Base-by-base conservation (phyloP, 2,113 vertebrate genomes). In the Carassius carassius region DNA sequence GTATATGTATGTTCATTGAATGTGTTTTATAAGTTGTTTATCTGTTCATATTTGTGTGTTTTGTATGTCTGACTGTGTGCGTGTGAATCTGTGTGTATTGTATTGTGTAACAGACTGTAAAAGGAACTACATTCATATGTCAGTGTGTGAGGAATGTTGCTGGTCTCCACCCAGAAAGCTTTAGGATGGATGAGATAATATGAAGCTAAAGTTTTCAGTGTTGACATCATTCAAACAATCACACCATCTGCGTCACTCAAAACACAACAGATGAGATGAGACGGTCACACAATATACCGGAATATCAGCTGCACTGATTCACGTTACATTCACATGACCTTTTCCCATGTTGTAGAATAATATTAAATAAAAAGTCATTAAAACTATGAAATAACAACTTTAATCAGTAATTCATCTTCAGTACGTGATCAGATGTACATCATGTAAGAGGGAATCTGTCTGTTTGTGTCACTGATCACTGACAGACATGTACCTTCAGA, bases 71-170 rank as follows among this genome's bases (percentile, higher is more conserved):
- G 41, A 44, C 8, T 47, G 44, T 12, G 44, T 47, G 44, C 3
- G 47, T 49, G 47, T 49, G 47, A 13, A 3, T 49, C 0, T 49
- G 12, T 49, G 49, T 51, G 51, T 54, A 16, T 54, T 54, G 16
- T 16, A 16, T 4, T 4, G 51, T 54, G 14, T 17, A 54, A 54
- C 17, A 16, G 41, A 70, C 23, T 81, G 76, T 62, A 44, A 47
- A 25, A 21, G n/a, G 58, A 73, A 54, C 47, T 51, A 51, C 73
- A 29, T 17, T 6, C 47, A 19, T 32, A 19, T 21, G 4, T 76
- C 25, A 32, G 49, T 76, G 74, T 54, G 56, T 82, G 21, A 82
- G 82, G 82, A 86, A 86, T 88, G 85, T 60, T 84, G 21, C 32
- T 78, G 69, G 74, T 49, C 80, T 79, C 82, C 82, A 86, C 82